Conservation (phyloP, 2,797 vertebrate genomes). For the Lophius americanus region DNA sequence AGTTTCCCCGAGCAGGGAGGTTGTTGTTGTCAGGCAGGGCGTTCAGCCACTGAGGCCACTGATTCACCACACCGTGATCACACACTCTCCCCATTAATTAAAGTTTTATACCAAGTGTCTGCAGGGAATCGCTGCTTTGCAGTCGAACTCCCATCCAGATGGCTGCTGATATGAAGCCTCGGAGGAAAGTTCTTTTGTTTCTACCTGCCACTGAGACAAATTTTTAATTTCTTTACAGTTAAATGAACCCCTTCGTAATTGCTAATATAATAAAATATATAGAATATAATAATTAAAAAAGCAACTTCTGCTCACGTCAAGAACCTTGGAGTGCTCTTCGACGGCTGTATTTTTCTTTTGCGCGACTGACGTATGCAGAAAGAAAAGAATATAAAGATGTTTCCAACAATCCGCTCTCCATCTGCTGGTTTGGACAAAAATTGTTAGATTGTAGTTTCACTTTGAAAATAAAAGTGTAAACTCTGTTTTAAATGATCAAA, state of each 20-base stretch:
- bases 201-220: conserved; percentile 4
- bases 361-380: background rate
- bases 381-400: background rate
- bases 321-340: conserved; percentile 27
- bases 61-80: conserved; percentile 46
- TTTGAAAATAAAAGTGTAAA: too few species aligned
- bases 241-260: conserved; percentile 52
- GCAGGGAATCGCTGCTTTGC: conserved; percentile 48
- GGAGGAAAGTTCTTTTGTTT: conserved; percentile 47
- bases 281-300: conserved; percentile 34
- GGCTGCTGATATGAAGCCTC: conserved; percentile 57
- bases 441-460: too few species aligned
- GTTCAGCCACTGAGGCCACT: conserved; percentile 50
- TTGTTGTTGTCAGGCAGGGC: conserved; percentile 59
- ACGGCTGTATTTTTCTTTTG: too few species aligned
- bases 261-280: background rate
- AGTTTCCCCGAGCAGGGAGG: conserved; percentile 51
- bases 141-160: conserved; percentile 65
- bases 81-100: conserved; percentile 64
- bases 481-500: too few species aligned
- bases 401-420: conserved; percentile 7
- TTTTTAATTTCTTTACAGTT: conserved; percentile 21
- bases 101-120: conserved; percentile 64
- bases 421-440: background rate
- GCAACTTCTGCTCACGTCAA: conserved; percentile 31